phyloP scores from a whole-genome alignment of 2,888 invertebrate genomes.

The Agelastica alni region DNA sequence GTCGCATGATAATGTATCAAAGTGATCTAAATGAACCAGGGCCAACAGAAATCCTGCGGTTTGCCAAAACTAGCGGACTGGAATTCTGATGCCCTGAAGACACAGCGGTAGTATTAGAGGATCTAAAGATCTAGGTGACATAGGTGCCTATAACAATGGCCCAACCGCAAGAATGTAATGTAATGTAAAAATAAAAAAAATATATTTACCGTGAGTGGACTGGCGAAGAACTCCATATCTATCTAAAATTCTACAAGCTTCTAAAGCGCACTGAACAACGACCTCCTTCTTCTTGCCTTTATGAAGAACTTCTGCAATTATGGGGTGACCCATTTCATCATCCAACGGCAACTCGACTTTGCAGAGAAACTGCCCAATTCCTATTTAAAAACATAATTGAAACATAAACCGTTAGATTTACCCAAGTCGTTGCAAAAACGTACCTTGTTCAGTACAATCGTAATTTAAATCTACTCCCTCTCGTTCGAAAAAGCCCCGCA shows the following conservation, averaged over 20 bases:
- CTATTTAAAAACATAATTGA: constrained; percentile 8
- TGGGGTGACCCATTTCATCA: constrained; percentile 72
- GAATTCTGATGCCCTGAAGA: no score
- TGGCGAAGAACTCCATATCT: constrained; percentile 83
- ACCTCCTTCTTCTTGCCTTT: constrained; percentile 95
- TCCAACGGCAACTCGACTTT: constrained; percentile 82
- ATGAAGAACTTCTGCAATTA: constrained; percentile 83
- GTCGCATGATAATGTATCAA: no score
- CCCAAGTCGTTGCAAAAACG: background rate
- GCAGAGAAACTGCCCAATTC: constrained; percentile 82
- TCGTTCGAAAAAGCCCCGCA: constrained; percentile 92
- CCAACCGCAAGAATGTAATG: no score
- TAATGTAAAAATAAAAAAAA: background rate
- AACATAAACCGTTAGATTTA: background rate
- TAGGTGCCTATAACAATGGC: no score
- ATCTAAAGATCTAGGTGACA: no score
- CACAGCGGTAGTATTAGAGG: no score
- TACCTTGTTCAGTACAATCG: constrained; percentile 83
- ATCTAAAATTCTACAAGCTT: constrained; percentile 92
- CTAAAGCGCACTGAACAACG: constrained; percentile 89
- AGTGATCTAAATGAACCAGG: no score
- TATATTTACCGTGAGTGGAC: constrained; percentile 74
- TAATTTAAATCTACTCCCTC: constrained; percentile 86
- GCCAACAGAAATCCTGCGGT: no score
- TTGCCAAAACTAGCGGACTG: no score